phyloP scores from a whole-genome alignment of 2,797 vertebrate genomes.

The Catostomus latipinnis region DNA sequence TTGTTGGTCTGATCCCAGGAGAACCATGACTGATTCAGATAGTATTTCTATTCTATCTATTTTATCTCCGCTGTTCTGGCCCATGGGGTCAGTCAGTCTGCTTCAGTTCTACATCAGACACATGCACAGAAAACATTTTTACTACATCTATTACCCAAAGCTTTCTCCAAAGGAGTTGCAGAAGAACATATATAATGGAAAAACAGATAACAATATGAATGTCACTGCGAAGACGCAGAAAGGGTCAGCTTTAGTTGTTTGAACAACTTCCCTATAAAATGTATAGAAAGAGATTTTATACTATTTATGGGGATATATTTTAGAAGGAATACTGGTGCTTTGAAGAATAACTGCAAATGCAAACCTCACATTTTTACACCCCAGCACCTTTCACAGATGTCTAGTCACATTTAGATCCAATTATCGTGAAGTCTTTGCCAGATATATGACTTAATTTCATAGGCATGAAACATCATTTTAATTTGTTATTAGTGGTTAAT shows the following conservation, averaged over 20 bases:
- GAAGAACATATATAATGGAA: no score
- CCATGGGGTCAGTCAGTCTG: slow-evolving; percentile 72
- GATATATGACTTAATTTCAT: neutral
- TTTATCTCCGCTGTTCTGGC: slow-evolving; percentile 74
- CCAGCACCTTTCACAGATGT: neutral
- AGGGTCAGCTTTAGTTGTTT: no score
- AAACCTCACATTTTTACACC: neutral
- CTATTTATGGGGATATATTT: neutral
- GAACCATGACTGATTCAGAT: slow-evolving; percentile 24
- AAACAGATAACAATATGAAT: no score
- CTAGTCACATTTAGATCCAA: slow-evolving; percentile 1
- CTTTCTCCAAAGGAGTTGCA: no score
- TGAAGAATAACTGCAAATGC: neutral
- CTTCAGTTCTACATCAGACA: slow-evolving; percentile 42
- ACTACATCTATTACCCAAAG: neutral
- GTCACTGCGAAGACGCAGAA: no score
- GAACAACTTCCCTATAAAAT: no score
- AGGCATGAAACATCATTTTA: neutral
- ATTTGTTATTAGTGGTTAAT: slow-evolving; percentile 1
- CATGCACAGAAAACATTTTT: neutral
- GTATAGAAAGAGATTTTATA: neutral
- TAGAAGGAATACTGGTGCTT: neutral
- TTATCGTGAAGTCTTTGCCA: neutral
- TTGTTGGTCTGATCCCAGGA: slow-evolving; percentile 11
- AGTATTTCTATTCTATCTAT: slow-evolving; percentile 62